phyloP scores from a whole-genome alignment of 2,113 vertebrate genomes.

The Heloderma charlesbogerti region DNA sequence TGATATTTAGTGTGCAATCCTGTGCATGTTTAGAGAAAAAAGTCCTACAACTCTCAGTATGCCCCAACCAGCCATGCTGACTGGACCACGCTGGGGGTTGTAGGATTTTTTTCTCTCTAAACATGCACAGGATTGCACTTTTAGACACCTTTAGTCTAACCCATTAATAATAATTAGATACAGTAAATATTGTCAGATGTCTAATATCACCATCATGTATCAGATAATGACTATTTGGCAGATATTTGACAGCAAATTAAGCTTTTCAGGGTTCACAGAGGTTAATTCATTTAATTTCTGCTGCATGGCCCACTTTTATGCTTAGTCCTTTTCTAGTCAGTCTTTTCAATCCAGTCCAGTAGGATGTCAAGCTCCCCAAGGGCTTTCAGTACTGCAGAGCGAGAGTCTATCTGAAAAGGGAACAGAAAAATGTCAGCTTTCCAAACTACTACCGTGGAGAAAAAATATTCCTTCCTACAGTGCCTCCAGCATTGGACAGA shows the following conservation, averaged over 20 bases:
- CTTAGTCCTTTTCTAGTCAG: neutral
- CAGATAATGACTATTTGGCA: neutral
- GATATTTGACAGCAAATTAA: neutral
- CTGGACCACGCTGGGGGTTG: no score
- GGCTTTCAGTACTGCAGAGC: conserved; percentile 78
- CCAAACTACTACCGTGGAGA: neutral
- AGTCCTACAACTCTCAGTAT: neutral
- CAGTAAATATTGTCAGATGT: neutral
- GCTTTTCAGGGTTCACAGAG: neutral
- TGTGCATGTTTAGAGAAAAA: neutral
- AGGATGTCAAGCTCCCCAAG: conserved; percentile 85
- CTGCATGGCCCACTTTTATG: neutral
- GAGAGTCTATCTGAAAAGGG: conserved; percentile 76
- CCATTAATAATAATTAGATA: neutral
- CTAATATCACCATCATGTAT: neutral
- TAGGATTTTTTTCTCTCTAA: no score
- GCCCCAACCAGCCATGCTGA: no score
- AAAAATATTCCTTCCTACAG: neutral
- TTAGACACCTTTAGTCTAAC: neutral
- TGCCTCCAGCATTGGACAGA: neutral
- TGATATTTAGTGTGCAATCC: neutral
- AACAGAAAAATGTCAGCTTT: neutral
- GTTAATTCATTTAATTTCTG: neutral
- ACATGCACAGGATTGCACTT: neutral
- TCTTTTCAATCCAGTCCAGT: conserved; percentile 81